A percentile compares a stretch with the other conserved stretches of the same genome.
Evolutionary conservation across 2,113 vertebrate genomes (phyloP).

Genomic region (Lepus americanus): DNA sequence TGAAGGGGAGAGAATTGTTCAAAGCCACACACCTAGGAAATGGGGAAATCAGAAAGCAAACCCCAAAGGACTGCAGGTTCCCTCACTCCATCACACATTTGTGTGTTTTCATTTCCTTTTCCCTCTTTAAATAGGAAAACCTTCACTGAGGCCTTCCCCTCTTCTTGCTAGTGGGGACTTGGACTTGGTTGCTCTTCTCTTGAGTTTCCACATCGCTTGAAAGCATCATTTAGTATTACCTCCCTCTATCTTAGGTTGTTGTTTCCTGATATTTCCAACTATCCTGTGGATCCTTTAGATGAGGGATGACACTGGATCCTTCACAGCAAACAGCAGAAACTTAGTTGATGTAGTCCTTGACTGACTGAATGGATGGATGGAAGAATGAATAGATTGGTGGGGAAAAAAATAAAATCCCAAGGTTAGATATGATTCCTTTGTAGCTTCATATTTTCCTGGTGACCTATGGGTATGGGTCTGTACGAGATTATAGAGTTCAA

Average conservation of each 20-base stretch:
- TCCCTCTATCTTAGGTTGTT: neutral
- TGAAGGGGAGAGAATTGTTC: neutral
- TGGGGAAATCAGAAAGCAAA: neutral
- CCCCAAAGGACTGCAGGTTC: neutral
- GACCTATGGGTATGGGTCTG: neutral
- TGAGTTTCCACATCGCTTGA: neutral
- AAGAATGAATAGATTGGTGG: neutral
- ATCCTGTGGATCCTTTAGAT: neutral
- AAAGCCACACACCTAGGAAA: slow-evolving; percentile 1
- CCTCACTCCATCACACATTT: neutral
- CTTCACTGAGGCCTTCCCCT: neutral
- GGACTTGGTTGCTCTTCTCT: neutral
- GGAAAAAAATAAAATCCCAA: neutral
- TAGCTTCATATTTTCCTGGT: neutral
- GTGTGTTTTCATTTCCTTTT: neutral
- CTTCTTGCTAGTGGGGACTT: neutral
- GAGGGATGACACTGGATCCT: neutral
- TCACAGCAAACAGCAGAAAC: neutral
- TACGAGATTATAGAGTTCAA: slow-evolving; percentile 18
- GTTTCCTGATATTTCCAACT: neutral
- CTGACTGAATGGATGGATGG: neutral
- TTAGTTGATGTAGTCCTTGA: neutral
- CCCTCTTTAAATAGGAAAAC: neutral
- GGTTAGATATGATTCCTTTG: neutral
- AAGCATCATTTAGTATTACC: neutral